Percentiles rank a stretch among this genome's conserved stretches.
phyloP scores from a whole-genome alignment of 2,113 vertebrate species.

The Pangasianodon gigas region DNA sequence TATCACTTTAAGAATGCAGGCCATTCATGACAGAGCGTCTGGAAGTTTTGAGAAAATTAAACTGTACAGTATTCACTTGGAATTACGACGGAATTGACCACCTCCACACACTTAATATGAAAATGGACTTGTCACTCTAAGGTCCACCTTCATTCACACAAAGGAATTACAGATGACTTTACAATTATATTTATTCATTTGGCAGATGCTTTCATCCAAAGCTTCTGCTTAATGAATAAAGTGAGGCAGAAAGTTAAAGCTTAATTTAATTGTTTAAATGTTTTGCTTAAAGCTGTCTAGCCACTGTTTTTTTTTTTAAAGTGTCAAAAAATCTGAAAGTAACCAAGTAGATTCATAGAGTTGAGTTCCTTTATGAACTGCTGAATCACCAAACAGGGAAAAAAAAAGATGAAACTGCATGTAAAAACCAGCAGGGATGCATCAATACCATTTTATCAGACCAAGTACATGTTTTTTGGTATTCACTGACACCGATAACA shows the following conservation, averaged over 20 bases:
- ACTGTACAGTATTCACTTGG: neutral
- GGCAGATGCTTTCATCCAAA: too few relatives aligned
- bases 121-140: neutral
- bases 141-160: conserved; percentile 11
- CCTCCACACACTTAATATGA: neutral
- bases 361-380: neutral
- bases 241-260: neutral
- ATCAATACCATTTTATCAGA: neutral
- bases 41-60: neutral
- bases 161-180: neutral
- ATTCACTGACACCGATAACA: neutral
- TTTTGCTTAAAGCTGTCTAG: neutral
- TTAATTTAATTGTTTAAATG: too few relatives aligned
- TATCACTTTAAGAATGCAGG: neutral
- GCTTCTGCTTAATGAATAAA: neutral
- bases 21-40: neutral
- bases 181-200: neutral
- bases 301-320: neutral
- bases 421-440: too few relatives aligned
- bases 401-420: neutral
- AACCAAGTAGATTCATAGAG: neutral
- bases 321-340: neutral
- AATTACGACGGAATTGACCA: neutral
- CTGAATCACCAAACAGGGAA: neutral
- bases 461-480: neutral